Evolutionary conservation across 1,140 invertebrate species (phyloP).

Genomic region (Eriocheir sinensis): DNA sequence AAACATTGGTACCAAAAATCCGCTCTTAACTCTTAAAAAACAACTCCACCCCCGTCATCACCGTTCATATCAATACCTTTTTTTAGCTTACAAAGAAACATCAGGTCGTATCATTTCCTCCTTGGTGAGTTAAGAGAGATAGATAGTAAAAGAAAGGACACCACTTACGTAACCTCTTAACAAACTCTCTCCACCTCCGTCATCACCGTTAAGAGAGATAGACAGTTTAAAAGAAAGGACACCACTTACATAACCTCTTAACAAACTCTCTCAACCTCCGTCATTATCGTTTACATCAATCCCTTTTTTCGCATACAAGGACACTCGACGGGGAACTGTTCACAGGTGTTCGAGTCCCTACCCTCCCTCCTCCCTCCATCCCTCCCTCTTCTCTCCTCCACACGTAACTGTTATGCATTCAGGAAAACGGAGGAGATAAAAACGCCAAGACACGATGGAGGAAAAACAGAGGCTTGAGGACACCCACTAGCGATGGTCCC

Average conservation of each 20-base stretch:
- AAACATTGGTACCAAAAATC: too few relatives aligned
- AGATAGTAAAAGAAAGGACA: too few relatives aligned
- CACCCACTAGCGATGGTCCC: neutral
- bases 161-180: neutral
- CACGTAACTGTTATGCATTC: slow-evolving; percentile 15
- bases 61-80: too few relatives aligned
- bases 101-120: too few relatives aligned
- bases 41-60: too few relatives aligned
- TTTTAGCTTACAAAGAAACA: too few relatives aligned
- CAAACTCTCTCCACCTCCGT: too few relatives aligned
- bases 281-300: neutral
- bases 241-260: neutral
- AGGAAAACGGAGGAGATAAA: neutral
- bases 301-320: neutral
- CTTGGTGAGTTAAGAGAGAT: too few relatives aligned
- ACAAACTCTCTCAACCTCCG: neutral
- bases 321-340: neutral
- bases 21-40: too few relatives aligned
- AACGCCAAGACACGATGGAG: neutral
- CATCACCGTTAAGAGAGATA: too few relatives aligned
- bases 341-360: neutral
- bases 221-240: too few relatives aligned
- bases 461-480: neutral
- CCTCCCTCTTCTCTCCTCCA: neutral
- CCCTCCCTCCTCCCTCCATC: neutral